Percentiles rank a stretch among this genome's conserved stretches.
Conservation (phyloP, 2,113 vertebrate species). For the Muscicapa adusta region DNA sequence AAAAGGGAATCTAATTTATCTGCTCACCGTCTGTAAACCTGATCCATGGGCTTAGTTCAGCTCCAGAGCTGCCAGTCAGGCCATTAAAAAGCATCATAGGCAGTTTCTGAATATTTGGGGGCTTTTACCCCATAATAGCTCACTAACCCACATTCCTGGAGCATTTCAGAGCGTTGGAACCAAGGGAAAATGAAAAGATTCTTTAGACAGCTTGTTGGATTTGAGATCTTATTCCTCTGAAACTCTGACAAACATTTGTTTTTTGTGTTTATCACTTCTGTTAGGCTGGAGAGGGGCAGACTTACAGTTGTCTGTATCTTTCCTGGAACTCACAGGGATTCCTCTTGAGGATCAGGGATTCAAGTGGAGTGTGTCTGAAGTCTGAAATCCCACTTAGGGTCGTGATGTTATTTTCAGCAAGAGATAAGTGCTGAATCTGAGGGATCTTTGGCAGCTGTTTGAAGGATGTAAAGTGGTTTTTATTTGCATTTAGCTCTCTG, state of each 20-base stretch:
- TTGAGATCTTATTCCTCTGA: background rate
- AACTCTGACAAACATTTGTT: background rate
- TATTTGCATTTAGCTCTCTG: slow-evolving; percentile 88
- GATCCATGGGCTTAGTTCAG: background rate
- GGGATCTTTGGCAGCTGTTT: slow-evolving; percentile 91
- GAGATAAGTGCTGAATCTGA: slow-evolving; percentile 84
- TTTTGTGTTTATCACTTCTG: background rate
- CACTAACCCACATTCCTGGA: background rate
- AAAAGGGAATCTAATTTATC: slow-evolving; percentile 12
- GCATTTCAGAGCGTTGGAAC: background rate
- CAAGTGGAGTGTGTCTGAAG: slow-evolving; percentile 75
- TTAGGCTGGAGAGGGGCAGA: background rate
- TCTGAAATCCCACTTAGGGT: slow-evolving; percentile 80
- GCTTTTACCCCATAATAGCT: background rate
- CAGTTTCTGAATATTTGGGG: background rate
- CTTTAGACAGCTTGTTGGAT: background rate
- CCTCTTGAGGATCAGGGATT: slow-evolving; percentile 82
- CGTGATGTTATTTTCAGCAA: slow-evolving; percentile 87
- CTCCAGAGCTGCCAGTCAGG: background rate
- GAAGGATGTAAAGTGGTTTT: slow-evolving; percentile 87
- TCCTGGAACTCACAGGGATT: slow-evolving; percentile 91
- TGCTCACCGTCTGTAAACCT: background rate
- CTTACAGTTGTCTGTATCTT: slow-evolving; percentile 86
- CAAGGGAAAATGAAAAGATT: background rate
- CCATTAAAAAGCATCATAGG: background rate